These are phyloP conservation scores for Erpetoichthys calabaricus DNA, from an alignment of 2,797 vertebrate species.

Conservation along the genomic window DNA sequence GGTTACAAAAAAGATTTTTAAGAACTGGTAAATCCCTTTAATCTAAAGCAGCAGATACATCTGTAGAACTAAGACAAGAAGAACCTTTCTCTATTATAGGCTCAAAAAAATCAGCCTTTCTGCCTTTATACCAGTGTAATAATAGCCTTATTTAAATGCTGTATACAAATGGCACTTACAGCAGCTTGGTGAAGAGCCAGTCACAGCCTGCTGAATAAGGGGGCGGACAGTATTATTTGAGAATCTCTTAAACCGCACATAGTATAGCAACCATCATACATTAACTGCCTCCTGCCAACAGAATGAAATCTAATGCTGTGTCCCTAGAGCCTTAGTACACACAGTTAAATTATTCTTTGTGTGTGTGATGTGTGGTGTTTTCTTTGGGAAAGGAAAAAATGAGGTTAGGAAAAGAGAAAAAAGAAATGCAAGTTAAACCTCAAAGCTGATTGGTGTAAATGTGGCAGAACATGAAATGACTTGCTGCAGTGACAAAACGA, in stretches of 20 bases:
- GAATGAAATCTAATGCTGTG: neutral
- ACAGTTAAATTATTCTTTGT: slow-evolving; percentile 6
- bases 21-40: too few species aligned
- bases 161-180: slow-evolving; percentile 1
- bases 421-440: neutral
- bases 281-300: slow-evolving; percentile 1
- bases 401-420: neutral
- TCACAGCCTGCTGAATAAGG: neutral
- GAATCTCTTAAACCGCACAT: slow-evolving; percentile 3
- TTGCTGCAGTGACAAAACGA: slow-evolving; percentile 3
- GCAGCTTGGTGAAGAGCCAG: slow-evolving; percentile 6
- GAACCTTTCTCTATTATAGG: too few species aligned
- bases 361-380: neutral
- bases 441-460: neutral
- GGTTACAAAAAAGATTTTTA: too few species aligned
- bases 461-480: neutral
- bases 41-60: too few species aligned
- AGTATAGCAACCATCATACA: neutral
- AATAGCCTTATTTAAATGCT: slow-evolving; percentile 12
- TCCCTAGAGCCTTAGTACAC: slow-evolving; percentile 4
- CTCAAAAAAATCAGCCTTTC: neutral
- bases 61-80: too few species aligned
- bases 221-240: neutral
- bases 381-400: neutral
- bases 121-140: slow-evolving; percentile 2